Percentiles rank a stretch among this genome's conserved stretches.
These are phyloP conservation scores for Lutraria lutraria DNA, from an alignment of 2,888 invertebrate genomes.

Conservation along the genomic window DNA sequence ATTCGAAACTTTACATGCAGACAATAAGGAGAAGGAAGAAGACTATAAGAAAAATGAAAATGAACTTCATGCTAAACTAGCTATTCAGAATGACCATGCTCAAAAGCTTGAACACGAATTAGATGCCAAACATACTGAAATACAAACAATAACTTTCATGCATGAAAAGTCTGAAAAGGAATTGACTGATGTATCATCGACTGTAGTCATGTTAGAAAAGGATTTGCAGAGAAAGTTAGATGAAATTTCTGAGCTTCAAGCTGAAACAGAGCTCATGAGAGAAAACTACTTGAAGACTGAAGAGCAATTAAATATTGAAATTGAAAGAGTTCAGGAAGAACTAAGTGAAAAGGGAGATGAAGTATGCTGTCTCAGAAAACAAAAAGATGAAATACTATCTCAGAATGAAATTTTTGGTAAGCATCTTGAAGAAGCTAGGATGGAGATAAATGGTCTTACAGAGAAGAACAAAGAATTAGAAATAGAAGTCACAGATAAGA, in stretches of 20 bases:
- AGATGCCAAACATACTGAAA: constrained; percentile 21
- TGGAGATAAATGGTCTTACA: constrained; percentile 23
- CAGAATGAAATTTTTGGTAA: constrained; percentile 33
- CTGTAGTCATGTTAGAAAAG: not conserved
- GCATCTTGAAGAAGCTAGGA: not conserved
- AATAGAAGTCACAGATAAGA: constrained; percentile 34
- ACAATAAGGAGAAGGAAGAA: not conserved
- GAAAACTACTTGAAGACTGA: not conserved
- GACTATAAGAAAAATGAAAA: constrained; percentile 18
- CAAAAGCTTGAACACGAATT: constrained; percentile 13
- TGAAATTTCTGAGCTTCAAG: not conserved
- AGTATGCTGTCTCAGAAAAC: not conserved
- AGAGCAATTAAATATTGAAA: not conserved
- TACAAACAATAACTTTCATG: not conserved
- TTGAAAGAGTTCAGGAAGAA: not conserved
- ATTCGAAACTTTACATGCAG: not conserved
- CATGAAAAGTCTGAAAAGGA: constrained; percentile 6
- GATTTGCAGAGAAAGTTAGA: not conserved
- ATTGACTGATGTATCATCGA: not conserved
- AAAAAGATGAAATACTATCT: constrained; percentile 39
- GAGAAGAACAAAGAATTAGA: not conserved
- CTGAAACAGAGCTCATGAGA: not conserved
- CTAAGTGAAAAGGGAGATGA: not conserved
- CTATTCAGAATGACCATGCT: not conserved
- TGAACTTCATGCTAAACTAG: constrained; percentile 27